These are phyloP conservation scores for Enteromius radiatus DNA, from an alignment of 2,797 vertebrate species.

Conservation along the genomic window DNA sequence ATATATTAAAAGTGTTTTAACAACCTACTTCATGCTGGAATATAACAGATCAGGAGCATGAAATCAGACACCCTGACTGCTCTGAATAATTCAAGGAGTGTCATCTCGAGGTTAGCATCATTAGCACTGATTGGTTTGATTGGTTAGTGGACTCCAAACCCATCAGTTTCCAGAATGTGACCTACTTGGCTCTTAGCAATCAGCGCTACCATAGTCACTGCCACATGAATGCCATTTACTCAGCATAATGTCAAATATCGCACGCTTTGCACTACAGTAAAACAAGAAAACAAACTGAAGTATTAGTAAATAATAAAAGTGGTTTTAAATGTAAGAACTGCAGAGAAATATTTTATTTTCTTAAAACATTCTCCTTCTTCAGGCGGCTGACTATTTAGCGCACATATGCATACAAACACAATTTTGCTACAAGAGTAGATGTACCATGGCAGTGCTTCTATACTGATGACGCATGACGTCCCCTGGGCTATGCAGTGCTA, in stretches of 20 bases:
- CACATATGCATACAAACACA: background rate
- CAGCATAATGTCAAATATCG: background rate
- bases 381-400: background rate
- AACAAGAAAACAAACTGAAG: background rate
- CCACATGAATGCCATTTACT: background rate
- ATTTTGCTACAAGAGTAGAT: constrained; percentile 5
- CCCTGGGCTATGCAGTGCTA: constrained; percentile 6
- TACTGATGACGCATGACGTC: background rate
- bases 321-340: too few relatives aligned
- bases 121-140: constrained; percentile 40
- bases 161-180: constrained; percentile 54
- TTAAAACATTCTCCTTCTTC: background rate
- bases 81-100: constrained; percentile 52
- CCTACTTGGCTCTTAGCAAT: constrained; percentile 47
- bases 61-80: constrained; percentile 44
- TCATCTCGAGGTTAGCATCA: constrained; percentile 34
- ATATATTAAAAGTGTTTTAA: background rate
- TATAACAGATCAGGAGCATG: constrained; percentile 40
- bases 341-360: background rate
- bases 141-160: constrained; percentile 46
- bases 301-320: background rate
- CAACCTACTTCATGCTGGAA: constrained; percentile 25
- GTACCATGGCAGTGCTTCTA: constrained; percentile 25
- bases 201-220: background rate
- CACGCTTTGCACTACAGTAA: background rate